Base-by-base conservation (phyloP, 2,888 invertebrate species). In the Cecidostiba fungosa region DNA sequence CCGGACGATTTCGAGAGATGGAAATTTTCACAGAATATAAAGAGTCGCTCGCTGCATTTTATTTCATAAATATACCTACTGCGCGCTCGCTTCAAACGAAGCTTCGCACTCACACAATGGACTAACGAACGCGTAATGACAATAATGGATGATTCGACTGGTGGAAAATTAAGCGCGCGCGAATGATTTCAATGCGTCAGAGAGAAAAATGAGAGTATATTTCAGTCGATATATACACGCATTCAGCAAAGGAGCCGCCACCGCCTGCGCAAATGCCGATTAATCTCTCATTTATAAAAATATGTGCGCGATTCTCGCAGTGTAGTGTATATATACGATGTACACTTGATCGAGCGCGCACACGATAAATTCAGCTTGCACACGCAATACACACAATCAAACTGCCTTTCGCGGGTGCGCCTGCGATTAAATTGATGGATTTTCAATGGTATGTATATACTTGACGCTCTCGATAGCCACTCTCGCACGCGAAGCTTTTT, bases 281-380 rank as follows among this genome's bases (percentile, higher is more conserved):
- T 79, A 81, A 81, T 82, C 78, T 74, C 29, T 70, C 76, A 79
- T 80, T 86, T 79, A 83, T 76, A 82, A 82, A 85, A 82, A 69
- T 74, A 70, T 26, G 50, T 3, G 8, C 1, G 36, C 14, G 29
- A 32, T 1, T 4, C 70, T 32, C n/a, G 6, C 6, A n/a, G 19
- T n/a, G n/a, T n/a, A n/a, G 19, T n/a, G n/a, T n/a, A 54, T 16
- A 32, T 10, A 8, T 10, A 23, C 66, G 79, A 74, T 73, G 36
- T 43, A 32, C 29, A 29, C 70, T 36, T 23, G 69, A 72, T 72
- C 47, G 77, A 62, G 50, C 54, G 54, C 54, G n/a, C n/a, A 50
- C 50, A 3, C 39, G 82, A 82, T 85, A 78, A 82, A 85, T 85
- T 82, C 69, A 39, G 78, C 59, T 16, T n/a, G 72, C 19, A 8